Percentiles rank a stretch among this genome's conserved stretches.
phyloP scores from a whole-genome alignment of 2,113 vertebrate genomes.

The Mustelus asterias region DNA sequence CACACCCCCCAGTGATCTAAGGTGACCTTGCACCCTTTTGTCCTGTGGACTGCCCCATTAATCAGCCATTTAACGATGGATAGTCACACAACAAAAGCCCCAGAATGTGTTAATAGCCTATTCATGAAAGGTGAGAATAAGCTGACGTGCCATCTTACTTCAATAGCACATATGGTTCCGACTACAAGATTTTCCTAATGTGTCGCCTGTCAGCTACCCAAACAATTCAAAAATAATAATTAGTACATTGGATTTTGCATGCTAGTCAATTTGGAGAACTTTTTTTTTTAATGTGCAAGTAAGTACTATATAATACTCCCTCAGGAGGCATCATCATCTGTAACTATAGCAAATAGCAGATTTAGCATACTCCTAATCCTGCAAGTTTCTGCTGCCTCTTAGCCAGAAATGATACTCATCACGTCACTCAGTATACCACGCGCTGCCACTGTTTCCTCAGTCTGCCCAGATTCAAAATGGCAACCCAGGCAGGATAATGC shows the following conservation, averaged over 20 bases:
- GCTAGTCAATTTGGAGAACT: background rate
- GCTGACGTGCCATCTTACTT: slow-evolving; percentile 30
- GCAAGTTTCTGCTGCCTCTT: background rate
- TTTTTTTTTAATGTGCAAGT: background rate
- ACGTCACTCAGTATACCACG: background rate
- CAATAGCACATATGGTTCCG: slow-evolving; percentile 32
- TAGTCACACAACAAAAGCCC: slow-evolving; percentile 32
- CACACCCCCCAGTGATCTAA: slow-evolving; percentile 5
- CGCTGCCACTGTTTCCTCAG: background rate
- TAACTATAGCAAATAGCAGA: background rate
- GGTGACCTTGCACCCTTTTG: slow-evolving; percentile 35
- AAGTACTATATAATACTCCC: background rate
- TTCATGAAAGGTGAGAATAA: slow-evolving; percentile 36
- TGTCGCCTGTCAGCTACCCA: background rate
- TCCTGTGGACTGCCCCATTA: slow-evolving; percentile 31
- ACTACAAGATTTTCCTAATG: slow-evolving; percentile 4
- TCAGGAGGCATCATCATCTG: background rate
- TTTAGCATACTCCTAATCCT: background rate
- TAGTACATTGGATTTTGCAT: background rate
- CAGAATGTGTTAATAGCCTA: slow-evolving; percentile 33
- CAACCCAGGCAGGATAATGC: background rate
- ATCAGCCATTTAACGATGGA: slow-evolving; percentile 31
- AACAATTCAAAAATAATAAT: slow-evolving; percentile 18
- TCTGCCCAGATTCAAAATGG: slow-evolving; percentile 9
- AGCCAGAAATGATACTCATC: background rate